Conservation (phyloP, 2,888 invertebrate species). For the Lasius platythorax region DNA sequence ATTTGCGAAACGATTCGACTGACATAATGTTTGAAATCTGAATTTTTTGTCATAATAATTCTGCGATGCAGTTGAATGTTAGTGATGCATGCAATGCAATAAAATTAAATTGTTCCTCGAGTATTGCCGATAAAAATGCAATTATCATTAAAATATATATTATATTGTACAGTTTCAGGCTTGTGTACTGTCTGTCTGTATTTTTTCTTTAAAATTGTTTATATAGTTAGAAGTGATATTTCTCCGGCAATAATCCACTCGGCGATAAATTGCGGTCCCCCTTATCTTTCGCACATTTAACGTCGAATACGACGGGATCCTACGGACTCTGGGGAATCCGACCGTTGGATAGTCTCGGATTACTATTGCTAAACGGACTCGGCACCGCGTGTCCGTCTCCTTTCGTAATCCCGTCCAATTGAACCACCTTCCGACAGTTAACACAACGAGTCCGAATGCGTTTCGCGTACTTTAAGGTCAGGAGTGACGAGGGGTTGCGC, state of each 20-base stretch:
- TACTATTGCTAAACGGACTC: conserved; percentile 55
- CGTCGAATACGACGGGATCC: conserved; percentile 32
- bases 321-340: conserved; percentile 35
- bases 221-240: neutral
- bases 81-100: neutral
- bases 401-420: conserved; percentile 64
- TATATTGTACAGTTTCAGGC: neutral
- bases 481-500: conserved; percentile 51
- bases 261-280: conserved; percentile 39
- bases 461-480: conserved; percentile 61
- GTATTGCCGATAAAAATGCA: neutral
- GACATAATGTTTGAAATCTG: neutral
- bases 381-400: conserved; percentile 50
- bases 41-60: neutral
- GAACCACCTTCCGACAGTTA: conserved; percentile 56
- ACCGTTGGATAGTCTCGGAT: conserved; percentile 59
- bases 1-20: neutral
- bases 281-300: conserved; percentile 37
- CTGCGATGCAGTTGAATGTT: neutral
- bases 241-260: conserved; percentile 29
- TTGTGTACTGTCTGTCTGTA: neutral
- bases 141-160: neutral
- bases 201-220: neutral
- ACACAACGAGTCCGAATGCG: conserved; percentile 50
- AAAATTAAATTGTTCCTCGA: neutral